phyloP scores from a whole-genome alignment of 2,888 invertebrate genomes.

The Physocephala rufipes region DNA sequence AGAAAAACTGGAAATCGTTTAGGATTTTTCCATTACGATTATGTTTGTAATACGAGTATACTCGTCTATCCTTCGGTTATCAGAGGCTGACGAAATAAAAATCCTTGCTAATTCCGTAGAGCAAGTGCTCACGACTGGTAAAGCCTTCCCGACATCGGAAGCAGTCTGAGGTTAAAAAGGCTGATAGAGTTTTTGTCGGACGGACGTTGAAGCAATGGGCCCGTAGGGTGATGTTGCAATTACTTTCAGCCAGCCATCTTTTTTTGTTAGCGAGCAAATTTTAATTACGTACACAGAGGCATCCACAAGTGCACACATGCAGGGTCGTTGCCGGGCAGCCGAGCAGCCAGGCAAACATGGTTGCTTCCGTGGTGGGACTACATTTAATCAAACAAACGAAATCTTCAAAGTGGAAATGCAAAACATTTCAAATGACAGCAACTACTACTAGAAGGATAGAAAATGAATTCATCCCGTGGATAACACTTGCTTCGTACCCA shows the following conservation, averaged over 20 bases:
- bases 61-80: constrained; percentile 16
- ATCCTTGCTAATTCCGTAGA: not conserved
- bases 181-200: not conserved
- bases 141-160: not conserved
- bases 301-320: constrained; percentile 9
- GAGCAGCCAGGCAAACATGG: not conserved
- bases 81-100: not conserved
- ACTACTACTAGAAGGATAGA: constrained; percentile 2
- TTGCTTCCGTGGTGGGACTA: not conserved
- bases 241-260: not conserved
- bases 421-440: constrained; percentile 8
- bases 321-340: not conserved
- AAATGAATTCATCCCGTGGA: constrained; percentile 10
- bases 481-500: constrained; percentile 6
- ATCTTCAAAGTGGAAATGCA: constrained; percentile 22
- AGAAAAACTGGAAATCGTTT: not conserved
- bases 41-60: constrained; percentile 9
- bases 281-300: constrained; percentile 23
- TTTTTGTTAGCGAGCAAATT: constrained; percentile 5
- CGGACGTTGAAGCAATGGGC: not conserved
- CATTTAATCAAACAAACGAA: constrained; percentile 25
- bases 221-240: constrained; percentile 11
- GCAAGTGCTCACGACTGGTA: not conserved
- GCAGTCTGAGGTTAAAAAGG: not conserved
- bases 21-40: constrained; percentile 8